Evolutionary conservation across 2,797 vertebrate genomes (phyloP), one percentile per base, ranked within the genome.

Genomic region (Danio tinwini): DNA sequence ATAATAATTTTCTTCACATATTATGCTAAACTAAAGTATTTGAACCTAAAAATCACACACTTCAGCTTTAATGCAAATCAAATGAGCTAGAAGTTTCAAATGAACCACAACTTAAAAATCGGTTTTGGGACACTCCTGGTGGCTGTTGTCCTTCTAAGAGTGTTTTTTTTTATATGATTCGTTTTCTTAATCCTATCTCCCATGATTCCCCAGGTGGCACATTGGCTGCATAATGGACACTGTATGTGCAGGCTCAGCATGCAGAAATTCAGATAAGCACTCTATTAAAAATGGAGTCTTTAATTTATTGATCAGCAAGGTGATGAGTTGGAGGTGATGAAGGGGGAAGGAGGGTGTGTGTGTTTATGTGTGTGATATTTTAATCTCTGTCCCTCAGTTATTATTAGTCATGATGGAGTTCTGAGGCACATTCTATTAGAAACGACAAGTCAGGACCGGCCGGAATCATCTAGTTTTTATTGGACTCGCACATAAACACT

Each of bases 251-350:
- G 76, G 62, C 81, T 87, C 84, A 84, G 86, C 82, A 83, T 76
- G 74, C 72, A 69, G 79, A 81, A 85, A 85, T 86, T 86, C 85
- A 82, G 82, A 85, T 83, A 77, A 70, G 77, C 69, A 53, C 75
- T 78, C 80, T 84, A 86, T 87, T 86, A 87, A 87, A 84, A 85
- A 83, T 76, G 40, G 69, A 86, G 83, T 67, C 74, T 82, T 86
- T 90, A 86, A 88, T 88, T 86, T 86, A 92, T 90, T 87, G 90
- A 90, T 89, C 85, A 83, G 81, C 37, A 2, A 74, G 67, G 78
- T 69, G 13, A 76, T 76, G 64, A 78, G 76, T 67, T 65, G 75
- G 73, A 71, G n/a, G 49, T 75, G 76, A 85, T 76, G 82, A 83
- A 80, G 80, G 37, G 76, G 82, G 80, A 85, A 81, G 75, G 71